Conservation (phyloP, 2,113 vertebrate genomes). For the Zapornia atra region DNA sequence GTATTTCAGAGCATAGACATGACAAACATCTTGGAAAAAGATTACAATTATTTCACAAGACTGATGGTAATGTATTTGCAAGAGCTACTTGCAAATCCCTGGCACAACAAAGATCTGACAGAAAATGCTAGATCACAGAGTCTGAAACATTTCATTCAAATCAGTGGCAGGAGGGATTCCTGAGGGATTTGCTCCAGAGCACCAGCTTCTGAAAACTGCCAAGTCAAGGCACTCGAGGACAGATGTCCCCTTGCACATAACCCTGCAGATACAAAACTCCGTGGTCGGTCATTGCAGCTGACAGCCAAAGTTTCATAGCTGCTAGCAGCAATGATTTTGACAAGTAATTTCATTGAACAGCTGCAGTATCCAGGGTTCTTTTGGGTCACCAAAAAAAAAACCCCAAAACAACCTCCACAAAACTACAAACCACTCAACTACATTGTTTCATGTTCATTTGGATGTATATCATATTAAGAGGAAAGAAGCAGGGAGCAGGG, state of each 20-base stretch:
- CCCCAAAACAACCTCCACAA: no score
- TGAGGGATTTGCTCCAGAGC: background rate
- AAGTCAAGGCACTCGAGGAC: background rate
- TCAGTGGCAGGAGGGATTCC: background rate
- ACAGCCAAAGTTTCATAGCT: background rate
- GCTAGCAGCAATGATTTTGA: background rate
- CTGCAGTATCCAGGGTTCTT: background rate
- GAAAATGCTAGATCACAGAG: background rate
- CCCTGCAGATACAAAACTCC: background rate
- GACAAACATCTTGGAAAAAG: background rate
- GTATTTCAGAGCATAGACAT: background rate
- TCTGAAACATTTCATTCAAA: background rate
- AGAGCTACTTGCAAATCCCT: background rate
- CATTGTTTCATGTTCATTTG: background rate
- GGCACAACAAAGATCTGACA: background rate
- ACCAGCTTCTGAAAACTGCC: background rate
- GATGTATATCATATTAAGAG: rapidly evolving
- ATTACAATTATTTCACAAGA: background rate
- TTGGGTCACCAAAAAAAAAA: background rate
- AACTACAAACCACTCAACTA: background rate
- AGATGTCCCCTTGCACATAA: background rate
- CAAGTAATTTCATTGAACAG: background rate
- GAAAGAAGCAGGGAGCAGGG: background rate
- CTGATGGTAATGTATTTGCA: background rate
- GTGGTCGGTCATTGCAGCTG: background rate